These are phyloP conservation scores for Nyctibius bracteatus DNA, from an alignment of 2,113 vertebrate genomes.

Conservation along the genomic window DNA sequence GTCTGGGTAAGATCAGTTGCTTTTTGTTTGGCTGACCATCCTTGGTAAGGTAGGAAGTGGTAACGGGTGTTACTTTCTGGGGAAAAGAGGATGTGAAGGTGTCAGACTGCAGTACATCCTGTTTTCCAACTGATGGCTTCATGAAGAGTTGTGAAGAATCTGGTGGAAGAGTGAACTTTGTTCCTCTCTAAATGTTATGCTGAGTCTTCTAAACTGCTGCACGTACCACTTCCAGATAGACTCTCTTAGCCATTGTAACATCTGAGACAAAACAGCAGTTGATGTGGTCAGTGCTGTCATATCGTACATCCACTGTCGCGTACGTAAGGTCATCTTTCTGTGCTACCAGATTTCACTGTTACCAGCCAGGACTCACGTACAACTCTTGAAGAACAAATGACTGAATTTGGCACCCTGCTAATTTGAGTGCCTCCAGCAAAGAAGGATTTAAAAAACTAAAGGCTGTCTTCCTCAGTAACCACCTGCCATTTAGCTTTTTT, in stretches of 20 bases:
- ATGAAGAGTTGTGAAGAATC: background rate
- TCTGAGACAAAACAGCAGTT: background rate
- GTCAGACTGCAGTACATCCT: background rate
- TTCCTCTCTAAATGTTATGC: background rate
- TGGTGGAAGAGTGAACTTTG: background rate
- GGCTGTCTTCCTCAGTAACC: background rate
- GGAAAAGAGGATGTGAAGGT: background rate
- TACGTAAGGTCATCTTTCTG: background rate
- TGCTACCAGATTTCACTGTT: background rate
- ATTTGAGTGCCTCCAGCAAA: background rate
- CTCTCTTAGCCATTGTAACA: background rate
- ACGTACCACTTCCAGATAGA: accelerated
- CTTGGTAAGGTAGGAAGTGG: background rate
- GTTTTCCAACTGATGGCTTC: background rate
- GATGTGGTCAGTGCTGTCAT: background rate
- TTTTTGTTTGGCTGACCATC: background rate
- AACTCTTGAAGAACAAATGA: background rate
- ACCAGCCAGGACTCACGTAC: accelerated
- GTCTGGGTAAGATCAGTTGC: background rate
- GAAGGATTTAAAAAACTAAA: background rate
- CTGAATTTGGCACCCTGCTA: background rate
- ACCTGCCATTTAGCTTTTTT: background rate
- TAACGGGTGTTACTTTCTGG: background rate
- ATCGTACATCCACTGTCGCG: background rate
- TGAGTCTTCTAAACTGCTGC: background rate